Evolutionary conservation across 2,888 invertebrate species (phyloP).

Genomic region (Drosophila affinis): DNA sequence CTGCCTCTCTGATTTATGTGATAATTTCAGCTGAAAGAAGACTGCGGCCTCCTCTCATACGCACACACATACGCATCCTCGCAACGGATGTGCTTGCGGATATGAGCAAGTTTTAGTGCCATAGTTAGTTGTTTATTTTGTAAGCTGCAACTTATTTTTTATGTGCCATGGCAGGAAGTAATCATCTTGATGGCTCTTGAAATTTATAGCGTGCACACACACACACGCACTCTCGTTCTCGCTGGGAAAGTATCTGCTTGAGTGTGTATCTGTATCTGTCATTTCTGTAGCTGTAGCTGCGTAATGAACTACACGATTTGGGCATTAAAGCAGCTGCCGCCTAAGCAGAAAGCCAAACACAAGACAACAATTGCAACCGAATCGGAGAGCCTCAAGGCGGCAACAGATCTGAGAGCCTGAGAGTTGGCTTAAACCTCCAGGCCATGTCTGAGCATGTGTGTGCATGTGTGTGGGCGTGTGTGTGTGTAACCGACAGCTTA

Average conservation of each 20-base stretch:
- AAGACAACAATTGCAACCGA: slow-evolving; percentile 60
- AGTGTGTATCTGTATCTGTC: slow-evolving; percentile 20
- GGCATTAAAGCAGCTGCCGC: slow-evolving; percentile 65
- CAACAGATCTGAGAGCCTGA: slow-evolving; percentile 41
- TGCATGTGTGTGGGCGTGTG: slow-evolving; percentile 1
- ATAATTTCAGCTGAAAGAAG: slow-evolving; percentile 65
- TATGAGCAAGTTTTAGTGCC: slow-evolving; percentile 77
- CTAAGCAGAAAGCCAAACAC: slow-evolving; percentile 55
- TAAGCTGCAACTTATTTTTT: slow-evolving; percentile 74
- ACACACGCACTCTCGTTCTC: slow-evolving; percentile 5
- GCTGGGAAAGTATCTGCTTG: slow-evolving; percentile 8
- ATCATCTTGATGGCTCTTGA: slow-evolving; percentile 78
- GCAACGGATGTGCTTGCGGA: slow-evolving; percentile 74
- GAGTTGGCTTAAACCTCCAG: slow-evolving; percentile 51
- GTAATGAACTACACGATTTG: slow-evolving; percentile 77
- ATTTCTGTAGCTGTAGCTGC: slow-evolving; percentile 29
- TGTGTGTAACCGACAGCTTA: slow-evolving; percentile 69
- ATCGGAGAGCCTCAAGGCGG: slow-evolving; percentile 39
- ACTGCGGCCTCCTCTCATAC: background rate
- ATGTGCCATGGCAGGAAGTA: slow-evolving; percentile 78
- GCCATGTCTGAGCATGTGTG: slow-evolving; percentile 33
- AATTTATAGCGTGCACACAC: slow-evolving; percentile 68
- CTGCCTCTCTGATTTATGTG: slow-evolving; percentile 69
- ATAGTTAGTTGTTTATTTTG: slow-evolving; percentile 71
- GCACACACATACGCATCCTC: slow-evolving; percentile 24